phyloP scores from a whole-genome alignment of 2,797 vertebrate species.

The Bovichtus variegatus region DNA sequence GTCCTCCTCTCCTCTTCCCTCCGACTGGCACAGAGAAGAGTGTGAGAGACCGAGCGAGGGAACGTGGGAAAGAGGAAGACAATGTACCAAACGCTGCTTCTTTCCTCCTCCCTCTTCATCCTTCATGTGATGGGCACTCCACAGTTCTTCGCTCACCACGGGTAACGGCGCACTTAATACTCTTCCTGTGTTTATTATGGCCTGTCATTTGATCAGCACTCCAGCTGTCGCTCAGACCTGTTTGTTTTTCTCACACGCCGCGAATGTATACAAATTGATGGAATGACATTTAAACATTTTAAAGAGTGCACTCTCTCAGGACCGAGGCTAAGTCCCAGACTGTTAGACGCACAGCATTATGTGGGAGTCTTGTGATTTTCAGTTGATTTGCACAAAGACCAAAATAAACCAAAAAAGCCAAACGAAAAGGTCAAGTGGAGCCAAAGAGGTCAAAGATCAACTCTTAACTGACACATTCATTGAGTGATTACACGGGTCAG shows the following conservation, averaged over 20 bases:
- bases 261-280: slow-evolving; percentile 4
- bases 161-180: slow-evolving; percentile 72
- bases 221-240: slow-evolving; percentile 27
- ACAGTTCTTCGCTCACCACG: slow-evolving; percentile 78
- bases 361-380: slow-evolving; percentile 35
- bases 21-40: slow-evolving; percentile 59
- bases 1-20: slow-evolving; percentile 45
- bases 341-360: neutral
- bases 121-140: slow-evolving; percentile 79
- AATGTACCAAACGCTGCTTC: slow-evolving; percentile 82
- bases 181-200: slow-evolving; percentile 65
- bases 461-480: slow-evolving; percentile 47
- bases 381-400: slow-evolving; percentile 29
- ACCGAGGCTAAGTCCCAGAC: neutral
- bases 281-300: slow-evolving; percentile 22
- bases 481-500: slow-evolving; percentile 41
- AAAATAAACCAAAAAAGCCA: slow-evolving; percentile 57
- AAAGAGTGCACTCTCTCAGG: slow-evolving; percentile 24
- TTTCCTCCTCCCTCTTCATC: slow-evolving; percentile 83
- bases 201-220: slow-evolving; percentile 30
- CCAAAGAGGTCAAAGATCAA: slow-evolving; percentile 54
- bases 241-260: slow-evolving; percentile 39
- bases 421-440: slow-evolving; percentile 49
- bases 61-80: slow-evolving; percentile 79
- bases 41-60: slow-evolving; percentile 62